Conservation (phyloP, 2,888 invertebrate species). For the Ophion ventricosus region DNA sequence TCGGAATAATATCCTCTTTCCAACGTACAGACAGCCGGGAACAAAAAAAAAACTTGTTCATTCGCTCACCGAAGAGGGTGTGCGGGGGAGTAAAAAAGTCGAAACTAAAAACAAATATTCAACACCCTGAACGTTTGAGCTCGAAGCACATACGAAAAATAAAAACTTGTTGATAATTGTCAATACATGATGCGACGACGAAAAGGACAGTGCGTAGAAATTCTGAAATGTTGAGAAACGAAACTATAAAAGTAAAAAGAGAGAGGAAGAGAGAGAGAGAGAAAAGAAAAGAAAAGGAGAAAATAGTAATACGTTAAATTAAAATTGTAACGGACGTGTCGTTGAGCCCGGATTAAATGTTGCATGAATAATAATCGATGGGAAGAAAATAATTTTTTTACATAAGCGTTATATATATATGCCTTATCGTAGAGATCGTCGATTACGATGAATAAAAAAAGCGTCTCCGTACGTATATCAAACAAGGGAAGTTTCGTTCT, state of each 20-base stretch:
- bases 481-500: not conserved
- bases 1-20: no score
- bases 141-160: constrained; percentile 50
- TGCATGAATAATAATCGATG: constrained; percentile 48
- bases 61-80: not conserved
- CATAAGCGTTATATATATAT: constrained; percentile 67
- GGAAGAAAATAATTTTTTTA: constrained; percentile 74
- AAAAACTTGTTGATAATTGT: not conserved
- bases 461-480: not conserved
- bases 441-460: constrained; percentile 46
- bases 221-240: not conserved
- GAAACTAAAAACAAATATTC: not conserved
- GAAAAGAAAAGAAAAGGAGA: no score
- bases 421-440: constrained; percentile 70
- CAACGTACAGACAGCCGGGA: no score
- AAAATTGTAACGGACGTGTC: constrained; percentile 19
- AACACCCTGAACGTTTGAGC: constrained; percentile 23
- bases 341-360: constrained; percentile 42
- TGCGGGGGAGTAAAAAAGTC: not conserved
- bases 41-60: no score
- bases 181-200: constrained; percentile 24
- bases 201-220: not conserved
- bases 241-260: not conserved
- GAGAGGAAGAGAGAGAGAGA: not conserved
- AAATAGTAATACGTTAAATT: not conserved